A percentile compares a stretch with the other conserved stretches of the same genome.
These are phyloP conservation scores for Myripristis jacobus DNA, from an alignment of 2,797 vertebrate species.

Conservation along the genomic window DNA sequence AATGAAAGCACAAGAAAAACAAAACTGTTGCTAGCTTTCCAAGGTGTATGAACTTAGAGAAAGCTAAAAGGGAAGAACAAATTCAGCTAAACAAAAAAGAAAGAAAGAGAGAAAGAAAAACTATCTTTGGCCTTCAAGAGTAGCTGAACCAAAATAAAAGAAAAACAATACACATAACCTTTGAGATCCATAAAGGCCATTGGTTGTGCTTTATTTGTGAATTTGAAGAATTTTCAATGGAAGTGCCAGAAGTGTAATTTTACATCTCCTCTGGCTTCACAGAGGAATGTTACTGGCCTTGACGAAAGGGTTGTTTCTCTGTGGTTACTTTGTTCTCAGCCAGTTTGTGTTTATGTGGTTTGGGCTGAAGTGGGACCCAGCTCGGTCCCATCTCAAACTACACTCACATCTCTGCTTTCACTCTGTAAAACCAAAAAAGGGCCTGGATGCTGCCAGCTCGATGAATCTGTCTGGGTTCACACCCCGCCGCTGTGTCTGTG, in stretches of 20 bases:
- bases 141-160: slow-evolving; percentile 17
- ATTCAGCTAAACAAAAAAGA: neutral
- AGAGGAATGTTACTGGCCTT: slow-evolving; percentile 54
- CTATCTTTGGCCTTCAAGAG: slow-evolving; percentile 4
- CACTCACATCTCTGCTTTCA: slow-evolving; percentile 25
- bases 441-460: slow-evolving; percentile 71
- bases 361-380: slow-evolving; percentile 35
- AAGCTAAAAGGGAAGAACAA: slow-evolving; percentile 4
- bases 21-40: neutral
- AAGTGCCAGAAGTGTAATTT: slow-evolving; percentile 54
- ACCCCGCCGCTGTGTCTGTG: slow-evolving; percentile 74
- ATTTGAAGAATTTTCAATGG: slow-evolving; percentile 38
- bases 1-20: slow-evolving; percentile 38
- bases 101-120: slow-evolving; percentile 19
- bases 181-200: slow-evolving; percentile 21
- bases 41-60: slow-evolving; percentile 15
- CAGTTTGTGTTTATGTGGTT: slow-evolving; percentile 64
- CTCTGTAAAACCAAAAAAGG: slow-evolving; percentile 12
- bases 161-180: slow-evolving; percentile 38
- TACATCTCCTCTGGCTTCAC: slow-evolving; percentile 52
- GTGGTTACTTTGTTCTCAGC: slow-evolving; percentile 61
- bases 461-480: slow-evolving; percentile 62
- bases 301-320: slow-evolving; percentile 35
- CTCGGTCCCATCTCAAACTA: slow-evolving; percentile 45
- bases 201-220: slow-evolving; percentile 4